Conservation (phyloP, 2,888 invertebrate genomes). For the Acrobasis suavella region DNA sequence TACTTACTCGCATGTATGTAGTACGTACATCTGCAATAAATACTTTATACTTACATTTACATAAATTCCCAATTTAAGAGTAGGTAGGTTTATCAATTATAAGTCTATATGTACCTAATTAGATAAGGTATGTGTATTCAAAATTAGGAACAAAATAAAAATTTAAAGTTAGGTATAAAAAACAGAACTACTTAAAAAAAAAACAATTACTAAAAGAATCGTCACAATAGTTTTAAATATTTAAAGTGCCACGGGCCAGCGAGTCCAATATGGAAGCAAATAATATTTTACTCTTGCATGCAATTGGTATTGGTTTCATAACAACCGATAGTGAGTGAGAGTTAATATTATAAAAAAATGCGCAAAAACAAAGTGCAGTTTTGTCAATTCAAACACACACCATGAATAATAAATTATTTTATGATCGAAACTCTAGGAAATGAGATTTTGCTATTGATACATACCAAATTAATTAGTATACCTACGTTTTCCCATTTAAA, state of each 20-base stretch:
- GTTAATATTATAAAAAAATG: background rate
- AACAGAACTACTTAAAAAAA: too few relatives aligned
- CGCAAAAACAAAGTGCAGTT: background rate
- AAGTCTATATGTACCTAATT: too few relatives aligned
- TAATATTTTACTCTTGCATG: slow-evolving; percentile 14
- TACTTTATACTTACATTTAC: too few relatives aligned
- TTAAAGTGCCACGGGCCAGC: background rate
- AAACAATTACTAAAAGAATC: background rate
- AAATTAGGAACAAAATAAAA: too few relatives aligned
- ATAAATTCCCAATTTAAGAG: too few relatives aligned
- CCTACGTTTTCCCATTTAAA: too few relatives aligned
- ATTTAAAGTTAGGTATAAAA: too few relatives aligned
- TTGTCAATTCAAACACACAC: background rate
- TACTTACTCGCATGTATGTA: too few relatives aligned
- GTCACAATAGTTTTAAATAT: slow-evolving; percentile 12
- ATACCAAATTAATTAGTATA: too few relatives aligned
- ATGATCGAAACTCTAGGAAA: background rate
- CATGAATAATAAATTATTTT: background rate
- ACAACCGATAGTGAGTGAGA: background rate
- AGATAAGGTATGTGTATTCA: too few relatives aligned
- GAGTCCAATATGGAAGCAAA: slow-evolving; percentile 4
- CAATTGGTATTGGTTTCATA: background rate
- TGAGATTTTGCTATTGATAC: background rate
- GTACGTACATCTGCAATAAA: too few relatives aligned
- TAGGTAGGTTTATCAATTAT: too few relatives aligned